Evolutionary conservation across 2,797 vertebrate species (phyloP), one percentile per base, ranked within the genome.

Genomic region (Sebastes reedi): DNA sequence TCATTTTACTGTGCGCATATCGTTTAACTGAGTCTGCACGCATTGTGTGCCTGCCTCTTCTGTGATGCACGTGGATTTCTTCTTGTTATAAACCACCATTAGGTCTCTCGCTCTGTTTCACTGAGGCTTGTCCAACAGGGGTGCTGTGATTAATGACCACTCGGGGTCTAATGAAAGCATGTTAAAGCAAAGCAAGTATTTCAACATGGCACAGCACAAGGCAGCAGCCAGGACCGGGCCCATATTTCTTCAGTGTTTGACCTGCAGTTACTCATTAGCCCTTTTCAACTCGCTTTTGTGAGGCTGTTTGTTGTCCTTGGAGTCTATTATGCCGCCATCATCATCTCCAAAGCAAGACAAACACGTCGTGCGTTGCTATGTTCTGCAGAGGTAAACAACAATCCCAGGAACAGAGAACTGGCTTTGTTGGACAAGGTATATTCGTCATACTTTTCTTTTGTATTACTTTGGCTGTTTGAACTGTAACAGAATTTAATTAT

Each of bases 231-330:
- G 59, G 69, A 58, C 65, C 5, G 22, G 81, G 79, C 67, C 74
- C 69, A 70, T 86, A 86, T 90, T 81, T 87, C 84, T 79, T 80
- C 77, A 81, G 56, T 91, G 87, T 91, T 93, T 94, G 87, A 93
- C 90, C 85, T 89, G 82, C 62, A 81, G 95, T 94, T 93, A 95
- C 90, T 95, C 91, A 95, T 94, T 95, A 94, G 85, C 87, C 72
- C 71, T 70, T 88, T 83, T 93, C 85, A 90, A 88, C 82, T 82
- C 36, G 25, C 81, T 84, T 87, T 88, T 86, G 84, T 90, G 52
- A 60, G 77, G 36, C 61, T 83, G 90, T 91, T 89, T 93, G 90
- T 93, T 90, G 83, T 92, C 81, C 90, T 91, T 88, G 79, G 83
- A 90, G 87, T 93, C 88, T 77, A 87, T 91, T 91, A 80, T 86